These are phyloP conservation scores for Onychomys arenicola DNA, from an alignment of 2,797 vertebrate species.

Conservation along the genomic window DNA sequence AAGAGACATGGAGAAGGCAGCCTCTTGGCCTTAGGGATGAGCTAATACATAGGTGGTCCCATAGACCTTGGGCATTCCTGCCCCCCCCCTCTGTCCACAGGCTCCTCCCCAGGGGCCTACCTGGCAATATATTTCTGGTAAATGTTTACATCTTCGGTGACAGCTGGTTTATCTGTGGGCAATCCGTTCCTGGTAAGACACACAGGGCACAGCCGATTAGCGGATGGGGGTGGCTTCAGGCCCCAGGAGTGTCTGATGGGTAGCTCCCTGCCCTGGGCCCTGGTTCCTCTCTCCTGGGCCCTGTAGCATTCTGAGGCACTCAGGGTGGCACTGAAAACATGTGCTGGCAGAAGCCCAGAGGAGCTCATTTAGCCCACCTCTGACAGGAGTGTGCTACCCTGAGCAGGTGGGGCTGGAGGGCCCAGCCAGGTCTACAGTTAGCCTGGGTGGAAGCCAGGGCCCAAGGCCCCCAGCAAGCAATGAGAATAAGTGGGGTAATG, in stretches of 20 bases:
- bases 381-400: not conserved
- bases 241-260: conserved; percentile 7
- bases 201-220: conserved; percentile 87
- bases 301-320: not conserved
- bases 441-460: not conserved
- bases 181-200: conserved; percentile 96
- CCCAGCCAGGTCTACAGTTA: not conserved
- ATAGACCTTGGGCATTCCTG: conserved; percentile 48
- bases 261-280: conserved; percentile 61
- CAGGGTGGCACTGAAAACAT: not conserved
- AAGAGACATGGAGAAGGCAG: not conserved
- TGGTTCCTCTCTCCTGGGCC: not conserved
- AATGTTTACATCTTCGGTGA: conserved; percentile 98
- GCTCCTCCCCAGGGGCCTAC: conserved; percentile 91
- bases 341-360: not conserved
- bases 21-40: conserved; percentile 8
- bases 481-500: not conserved
- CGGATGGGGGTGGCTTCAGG: conserved; percentile 65
- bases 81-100: conserved; percentile 80
- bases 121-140: conserved; percentile 99
- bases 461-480: not conserved
- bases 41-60: not conserved
- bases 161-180: conserved; percentile 97
- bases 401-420: not conserved
- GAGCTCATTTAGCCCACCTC: not conserved